These are phyloP conservation scores for Cryptoblepharus egeriae DNA, from an alignment of 2,797 vertebrate species.

Conservation along the genomic window DNA sequence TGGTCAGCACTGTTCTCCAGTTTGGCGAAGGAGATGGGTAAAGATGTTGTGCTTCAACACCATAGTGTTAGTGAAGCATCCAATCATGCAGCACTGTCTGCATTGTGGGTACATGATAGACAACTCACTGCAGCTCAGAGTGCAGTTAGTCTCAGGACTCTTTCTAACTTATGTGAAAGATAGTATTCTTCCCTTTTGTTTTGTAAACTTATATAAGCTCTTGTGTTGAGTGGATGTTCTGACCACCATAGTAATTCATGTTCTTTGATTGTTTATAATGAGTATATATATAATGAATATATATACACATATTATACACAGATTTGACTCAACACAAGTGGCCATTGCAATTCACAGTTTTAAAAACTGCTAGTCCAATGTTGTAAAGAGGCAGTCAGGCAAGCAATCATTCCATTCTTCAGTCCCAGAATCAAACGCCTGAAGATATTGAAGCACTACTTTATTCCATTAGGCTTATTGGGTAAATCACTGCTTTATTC, in stretches of 20 bases:
- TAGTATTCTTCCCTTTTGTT: background rate
- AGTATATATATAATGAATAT: background rate
- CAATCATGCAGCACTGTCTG: no score
- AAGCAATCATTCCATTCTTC: no score
- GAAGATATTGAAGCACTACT: no score
- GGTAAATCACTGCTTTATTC: no score
- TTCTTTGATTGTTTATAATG: background rate
- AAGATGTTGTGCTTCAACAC: no score
- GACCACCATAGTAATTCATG: background rate
- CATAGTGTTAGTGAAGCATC: background rate
- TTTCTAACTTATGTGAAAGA: background rate
- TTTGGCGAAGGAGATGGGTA: background rate
- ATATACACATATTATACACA: no score
- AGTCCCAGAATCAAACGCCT: no score
- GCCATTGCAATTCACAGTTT: no score
- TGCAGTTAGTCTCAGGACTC: background rate
- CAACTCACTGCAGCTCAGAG: background rate
- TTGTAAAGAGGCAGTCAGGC: no score
- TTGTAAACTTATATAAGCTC: background rate
- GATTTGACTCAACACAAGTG: no score
- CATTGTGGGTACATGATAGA: background rate
- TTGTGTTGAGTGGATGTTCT: background rate
- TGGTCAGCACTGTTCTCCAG: background rate
- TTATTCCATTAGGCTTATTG: no score
- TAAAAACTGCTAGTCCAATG: no score